Evolutionary conservation across 2,888 invertebrate genomes (phyloP).

Genomic region (Calameuta pallipes): DNA sequence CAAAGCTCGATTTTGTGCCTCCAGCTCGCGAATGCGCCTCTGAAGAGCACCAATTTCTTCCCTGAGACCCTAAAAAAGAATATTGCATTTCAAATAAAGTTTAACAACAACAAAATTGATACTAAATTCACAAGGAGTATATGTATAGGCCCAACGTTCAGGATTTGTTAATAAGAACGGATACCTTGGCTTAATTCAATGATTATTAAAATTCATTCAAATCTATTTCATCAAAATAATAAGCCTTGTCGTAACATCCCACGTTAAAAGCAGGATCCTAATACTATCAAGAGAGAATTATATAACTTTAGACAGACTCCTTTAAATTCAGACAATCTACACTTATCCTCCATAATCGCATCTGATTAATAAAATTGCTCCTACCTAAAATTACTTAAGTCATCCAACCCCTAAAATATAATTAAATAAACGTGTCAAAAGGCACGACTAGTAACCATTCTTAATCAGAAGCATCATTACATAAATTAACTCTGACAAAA

Average conservation of each 20-base stretch:
- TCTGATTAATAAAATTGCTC: background rate
- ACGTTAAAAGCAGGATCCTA: background rate
- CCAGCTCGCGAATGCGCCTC: slow-evolving; percentile 80
- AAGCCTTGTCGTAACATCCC: background rate
- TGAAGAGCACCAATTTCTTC: slow-evolving; percentile 82
- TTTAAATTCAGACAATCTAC: background rate
- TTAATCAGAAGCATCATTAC: background rate
- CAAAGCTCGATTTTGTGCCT: slow-evolving; percentile 81
- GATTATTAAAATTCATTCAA: too few species aligned
- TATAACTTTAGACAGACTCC: background rate
- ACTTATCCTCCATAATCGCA: background rate
- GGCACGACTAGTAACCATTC: background rate
- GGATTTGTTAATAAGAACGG: too few species aligned
- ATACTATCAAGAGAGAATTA: background rate
- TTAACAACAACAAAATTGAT: too few species aligned
- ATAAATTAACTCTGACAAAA: background rate
- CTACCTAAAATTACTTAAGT: background rate
- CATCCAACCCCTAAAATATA: background rate
- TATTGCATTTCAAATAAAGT: background rate
- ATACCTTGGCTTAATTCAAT: too few species aligned
- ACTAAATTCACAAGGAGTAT: too few species aligned
- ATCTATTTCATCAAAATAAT: background rate
- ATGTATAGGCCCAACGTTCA: too few species aligned
- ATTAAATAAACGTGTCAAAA: background rate
- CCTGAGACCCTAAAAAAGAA: slow-evolving; percentile 73